Conservation (phyloP, 2,888 invertebrate genomes). For the Sinelater perroti region DNA sequence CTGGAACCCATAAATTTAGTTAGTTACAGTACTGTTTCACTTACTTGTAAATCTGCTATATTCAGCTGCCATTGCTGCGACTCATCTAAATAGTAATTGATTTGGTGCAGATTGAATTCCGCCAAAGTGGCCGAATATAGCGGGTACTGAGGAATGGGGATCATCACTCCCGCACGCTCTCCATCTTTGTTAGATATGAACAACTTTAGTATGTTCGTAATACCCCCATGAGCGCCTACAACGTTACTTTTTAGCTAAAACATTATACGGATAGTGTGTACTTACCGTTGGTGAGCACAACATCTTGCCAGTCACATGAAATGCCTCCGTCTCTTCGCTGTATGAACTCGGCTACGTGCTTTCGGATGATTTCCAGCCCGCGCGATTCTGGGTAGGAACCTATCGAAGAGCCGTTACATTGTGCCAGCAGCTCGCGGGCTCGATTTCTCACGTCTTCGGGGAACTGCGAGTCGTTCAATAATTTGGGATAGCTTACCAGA, state of each 20-base stretch:
- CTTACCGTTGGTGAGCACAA: slow-evolving; percentile 83
- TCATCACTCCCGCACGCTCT: slow-evolving; percentile 84
- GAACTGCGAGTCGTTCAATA: slow-evolving; percentile 76
- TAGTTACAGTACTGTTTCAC: not conserved
- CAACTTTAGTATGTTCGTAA: slow-evolving; percentile 86
- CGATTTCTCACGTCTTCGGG: slow-evolving; percentile 86
- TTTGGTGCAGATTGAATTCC: slow-evolving; percentile 86
- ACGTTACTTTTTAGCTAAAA: too few species aligned
- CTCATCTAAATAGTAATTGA: slow-evolving; percentile 94
- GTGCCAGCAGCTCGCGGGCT: slow-evolving; percentile 71
- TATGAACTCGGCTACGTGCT: slow-evolving; percentile 89
- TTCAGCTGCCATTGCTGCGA: slow-evolving; percentile 86
- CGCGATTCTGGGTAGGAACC: slow-evolving; percentile 92
- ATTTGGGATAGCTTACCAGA: slow-evolving; percentile 75
- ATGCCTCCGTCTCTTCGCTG: slow-evolving; percentile 81
- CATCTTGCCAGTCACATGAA: slow-evolving; percentile 77
- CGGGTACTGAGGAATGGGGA: slow-evolving; percentile 99
- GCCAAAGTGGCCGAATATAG: slow-evolving; percentile 95
- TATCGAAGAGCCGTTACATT: slow-evolving; percentile 81
- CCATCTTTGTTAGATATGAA: slow-evolving; percentile 67
- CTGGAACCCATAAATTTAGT: too few species aligned
- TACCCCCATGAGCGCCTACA: slow-evolving; percentile 90
- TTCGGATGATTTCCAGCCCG: slow-evolving; percentile 89
- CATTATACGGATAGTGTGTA: too few species aligned
- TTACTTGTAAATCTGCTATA: slow-evolving; percentile 75